Base-by-base conservation (phyloP, 2,888 invertebrate genomes). In the Cetonia aurata region DNA sequence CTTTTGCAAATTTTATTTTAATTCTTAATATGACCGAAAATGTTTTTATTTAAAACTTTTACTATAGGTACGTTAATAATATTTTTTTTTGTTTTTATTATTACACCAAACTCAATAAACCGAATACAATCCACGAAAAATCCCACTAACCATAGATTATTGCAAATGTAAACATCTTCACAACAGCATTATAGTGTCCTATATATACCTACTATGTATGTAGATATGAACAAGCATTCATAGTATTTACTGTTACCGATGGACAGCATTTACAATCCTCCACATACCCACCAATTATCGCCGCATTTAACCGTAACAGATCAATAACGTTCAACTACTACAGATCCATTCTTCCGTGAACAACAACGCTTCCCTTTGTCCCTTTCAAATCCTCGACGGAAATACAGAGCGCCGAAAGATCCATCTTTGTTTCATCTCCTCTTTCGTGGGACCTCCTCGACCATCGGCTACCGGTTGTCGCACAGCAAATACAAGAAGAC, bases 271-370 rank as follows among this genome's bases (percentile, higher is more conserved):
- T 25, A 25, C 25, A 4, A 25, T 25, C 4, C 56, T 15, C 37
- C 9, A 37, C 56, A 56, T 56, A 37, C 25, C 56, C 33, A 55
- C 33, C 60, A 60, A 60, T 60, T 60, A 60, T 60, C 60, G 60
- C 42, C 31, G 60, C 60, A 19, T 60, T 60, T 60, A 60, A 60
- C 44, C 60, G 60, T 60, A 46, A 60, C 60, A 60, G 60, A 60
- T 60, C 60, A 60, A 60, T 60, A 60, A 46, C 60, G 31, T 60
- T 53, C 25, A n/a, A 25, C 37, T 46, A 60, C 60, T 46, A 60
- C 60, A 60, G 48, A 60, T 60, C 60, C 31, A 60, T 60, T 60
- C 60, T 60, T 60, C 60, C 46, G 48, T 48, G 60, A 60, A 60
- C 46, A 60, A 60, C 46, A 48, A 31, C 37, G 56, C 33, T 33